Evolutionary conservation across 2,888 invertebrate genomes (phyloP).

Genomic region (Hirtodrosophila trivittata): DNA sequence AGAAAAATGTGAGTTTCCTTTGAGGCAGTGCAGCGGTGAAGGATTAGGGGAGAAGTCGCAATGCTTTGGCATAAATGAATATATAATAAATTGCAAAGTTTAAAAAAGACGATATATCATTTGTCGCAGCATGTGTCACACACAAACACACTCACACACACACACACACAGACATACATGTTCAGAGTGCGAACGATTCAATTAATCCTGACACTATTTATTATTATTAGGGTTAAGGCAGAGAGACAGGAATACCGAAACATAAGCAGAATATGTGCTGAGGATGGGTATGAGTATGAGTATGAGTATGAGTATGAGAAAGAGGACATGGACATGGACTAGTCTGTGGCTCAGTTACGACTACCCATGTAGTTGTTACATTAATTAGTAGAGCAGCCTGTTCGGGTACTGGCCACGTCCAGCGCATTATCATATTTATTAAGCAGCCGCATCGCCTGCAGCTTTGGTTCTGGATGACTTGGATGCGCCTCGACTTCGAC

Average conservation of each 20-base stretch:
- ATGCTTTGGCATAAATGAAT: slow-evolving; percentile 58
- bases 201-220: slow-evolving; percentile 82
- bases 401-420: slow-evolving; percentile 41
- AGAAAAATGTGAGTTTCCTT: slow-evolving; percentile 16
- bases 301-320: neutral
- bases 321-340: slow-evolving; percentile 18
- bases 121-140: slow-evolving; percentile 77
- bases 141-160: slow-evolving; percentile 12
- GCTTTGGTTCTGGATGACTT: slow-evolving; percentile 30
- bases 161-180: slow-evolving; percentile 9
- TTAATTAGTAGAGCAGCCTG: slow-evolving; percentile 77
- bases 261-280: slow-evolving; percentile 10
- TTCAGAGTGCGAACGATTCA: slow-evolving; percentile 82
- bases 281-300: neutral
- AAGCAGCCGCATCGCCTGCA: slow-evolving; percentile 74
- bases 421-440: slow-evolving; percentile 77
- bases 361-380: slow-evolving; percentile 77
- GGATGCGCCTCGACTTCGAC: neutral
- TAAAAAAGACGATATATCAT: slow-evolving; percentile 76
- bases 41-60: slow-evolving; percentile 15
- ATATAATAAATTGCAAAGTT: slow-evolving; percentile 79
- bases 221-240: slow-evolving; percentile 70
- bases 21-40: slow-evolving; percentile 7
- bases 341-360: slow-evolving; percentile 55
- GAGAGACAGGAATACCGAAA: slow-evolving; percentile 34